Conservation (phyloP, 2,888 invertebrate genomes). For the Rotaria socialis region DNA sequence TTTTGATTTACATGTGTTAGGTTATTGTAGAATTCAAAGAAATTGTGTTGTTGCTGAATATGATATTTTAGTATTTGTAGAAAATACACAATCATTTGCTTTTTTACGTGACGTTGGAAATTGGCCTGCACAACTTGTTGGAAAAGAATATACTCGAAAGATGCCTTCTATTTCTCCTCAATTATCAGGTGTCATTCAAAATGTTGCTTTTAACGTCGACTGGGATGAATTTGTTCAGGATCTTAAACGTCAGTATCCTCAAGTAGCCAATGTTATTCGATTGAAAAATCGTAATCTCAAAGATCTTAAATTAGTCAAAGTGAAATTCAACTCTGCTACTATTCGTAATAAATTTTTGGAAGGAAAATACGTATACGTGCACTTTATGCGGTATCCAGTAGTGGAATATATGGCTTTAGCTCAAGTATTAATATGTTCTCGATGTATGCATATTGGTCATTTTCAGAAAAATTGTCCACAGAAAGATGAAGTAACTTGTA, state of each 20-base stretch:
- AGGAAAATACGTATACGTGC: neutral
- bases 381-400: neutral
- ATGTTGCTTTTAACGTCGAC: neutral
- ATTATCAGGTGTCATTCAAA: constrained; percentile 1
- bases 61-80: no score
- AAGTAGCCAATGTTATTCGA: neutral
- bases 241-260: neutral
- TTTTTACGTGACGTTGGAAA: neutral
- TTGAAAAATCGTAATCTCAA: constrained; percentile 8
- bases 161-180: neutral
- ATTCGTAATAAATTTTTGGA: neutral
- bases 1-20: neutral
- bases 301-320: neutral
- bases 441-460: neutral
- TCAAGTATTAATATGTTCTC: constrained; percentile 14
- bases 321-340: neutral
- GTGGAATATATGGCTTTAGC: neutral
- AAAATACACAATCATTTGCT: neutral
- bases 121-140: no score
- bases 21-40: no score
- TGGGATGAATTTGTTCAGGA: neutral
- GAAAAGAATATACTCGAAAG: neutral
- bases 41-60: no score
- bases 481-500: neutral
- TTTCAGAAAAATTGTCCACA: neutral